Percentiles rank a stretch among this genome's conserved stretches.
Conservation (phyloP, 2,113 vertebrate genomes). For the Nothoprocta perdicaria region DNA sequence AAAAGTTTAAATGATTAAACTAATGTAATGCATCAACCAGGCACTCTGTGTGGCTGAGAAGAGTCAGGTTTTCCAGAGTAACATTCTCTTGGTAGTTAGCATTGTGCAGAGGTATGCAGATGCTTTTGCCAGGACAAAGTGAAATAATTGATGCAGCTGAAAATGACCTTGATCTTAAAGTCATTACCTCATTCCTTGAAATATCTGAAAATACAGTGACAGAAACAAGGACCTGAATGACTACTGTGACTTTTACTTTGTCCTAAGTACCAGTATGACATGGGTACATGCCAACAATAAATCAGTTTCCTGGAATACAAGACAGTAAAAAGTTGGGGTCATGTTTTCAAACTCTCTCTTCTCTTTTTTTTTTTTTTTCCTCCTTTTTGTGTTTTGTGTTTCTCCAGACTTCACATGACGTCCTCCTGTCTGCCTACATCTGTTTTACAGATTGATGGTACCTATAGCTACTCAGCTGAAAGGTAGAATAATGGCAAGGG, state of each 20-base stretch:
- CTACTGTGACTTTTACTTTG: conserved; percentile 65
- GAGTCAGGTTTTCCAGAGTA: conserved; percentile 77
- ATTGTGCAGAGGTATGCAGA: conserved; percentile 76
- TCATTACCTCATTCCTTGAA: conserved; percentile 80
- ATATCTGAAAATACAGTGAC: conserved; percentile 77
- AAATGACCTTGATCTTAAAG: conserved; percentile 79
- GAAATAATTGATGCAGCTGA: conserved; percentile 79
- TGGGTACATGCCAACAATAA: conserved; percentile 71
- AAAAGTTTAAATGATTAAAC: conserved; percentile 77
- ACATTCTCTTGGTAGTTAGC: conserved; percentile 48
- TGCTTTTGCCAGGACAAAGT: conserved; percentile 78
- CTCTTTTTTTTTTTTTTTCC: neutral
- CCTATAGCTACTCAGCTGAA: conserved; percentile 57
- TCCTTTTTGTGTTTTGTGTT: conserved; percentile 19
- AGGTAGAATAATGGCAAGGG: conserved; percentile 61
- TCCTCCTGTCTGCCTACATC: conserved; percentile 58
- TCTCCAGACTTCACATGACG: conserved; percentile 50
- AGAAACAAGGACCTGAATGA: conserved; percentile 74
- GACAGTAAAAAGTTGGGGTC: conserved; percentile 64
- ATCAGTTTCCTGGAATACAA: conserved; percentile 27
- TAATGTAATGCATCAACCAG: conserved; percentile 79
- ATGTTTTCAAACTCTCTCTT: conserved; percentile 69
- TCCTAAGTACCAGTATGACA: conserved; percentile 68
- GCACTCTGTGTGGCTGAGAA: conserved; percentile 39
- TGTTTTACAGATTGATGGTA: conserved; percentile 71